Percentiles rank a stretch among this genome's conserved stretches.
phyloP scores from a whole-genome alignment of 2,888 invertebrate genomes.

The Willowsia nigromaculata region DNA sequence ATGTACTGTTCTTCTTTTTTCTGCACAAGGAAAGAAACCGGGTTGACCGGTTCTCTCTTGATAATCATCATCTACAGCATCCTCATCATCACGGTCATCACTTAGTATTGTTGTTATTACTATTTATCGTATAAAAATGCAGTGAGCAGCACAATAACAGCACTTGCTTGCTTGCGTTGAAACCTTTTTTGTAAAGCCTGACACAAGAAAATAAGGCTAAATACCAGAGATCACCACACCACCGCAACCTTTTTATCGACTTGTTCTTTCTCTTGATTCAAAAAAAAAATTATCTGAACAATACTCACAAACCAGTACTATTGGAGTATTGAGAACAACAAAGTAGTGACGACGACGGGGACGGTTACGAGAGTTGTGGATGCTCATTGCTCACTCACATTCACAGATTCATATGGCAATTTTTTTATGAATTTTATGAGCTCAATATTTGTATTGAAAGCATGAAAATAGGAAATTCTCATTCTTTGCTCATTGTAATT shows the following conservation, averaged over 20 bases:
- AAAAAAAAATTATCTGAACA: not conserved
- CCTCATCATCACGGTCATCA: slow-evolving; percentile 1
- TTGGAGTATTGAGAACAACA: not conserved
- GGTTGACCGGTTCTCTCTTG: slow-evolving; percentile 75
- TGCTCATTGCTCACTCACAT: no score
- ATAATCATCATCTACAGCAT: slow-evolving; percentile 36
- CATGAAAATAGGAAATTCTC: no score
- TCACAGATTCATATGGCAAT: no score
- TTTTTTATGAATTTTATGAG: no score
- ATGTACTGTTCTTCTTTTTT: slow-evolving; percentile 35
- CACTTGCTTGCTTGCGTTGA: not conserved
- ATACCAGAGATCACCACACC: slow-evolving; percentile 1
- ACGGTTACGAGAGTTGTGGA: not conserved
- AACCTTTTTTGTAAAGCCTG: not conserved
- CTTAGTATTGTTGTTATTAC: not conserved
- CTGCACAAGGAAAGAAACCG: slow-evolving; percentile 73
- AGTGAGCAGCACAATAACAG: slow-evolving; percentile 17
- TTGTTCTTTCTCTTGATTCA: not conserved
- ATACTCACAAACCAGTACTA: not conserved
- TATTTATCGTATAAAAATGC: slow-evolving; percentile 11
- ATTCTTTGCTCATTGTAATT: not conserved
- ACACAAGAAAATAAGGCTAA: slow-evolving; percentile 32
- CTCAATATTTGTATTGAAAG: no score
- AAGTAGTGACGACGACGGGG: not conserved
- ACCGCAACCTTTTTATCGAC: not conserved